Percentiles rank a stretch among this genome's conserved stretches.
These are phyloP conservation scores for Cyclopterus lumpus DNA, from an alignment of 2,797 vertebrate species.

Conservation along the genomic window DNA sequence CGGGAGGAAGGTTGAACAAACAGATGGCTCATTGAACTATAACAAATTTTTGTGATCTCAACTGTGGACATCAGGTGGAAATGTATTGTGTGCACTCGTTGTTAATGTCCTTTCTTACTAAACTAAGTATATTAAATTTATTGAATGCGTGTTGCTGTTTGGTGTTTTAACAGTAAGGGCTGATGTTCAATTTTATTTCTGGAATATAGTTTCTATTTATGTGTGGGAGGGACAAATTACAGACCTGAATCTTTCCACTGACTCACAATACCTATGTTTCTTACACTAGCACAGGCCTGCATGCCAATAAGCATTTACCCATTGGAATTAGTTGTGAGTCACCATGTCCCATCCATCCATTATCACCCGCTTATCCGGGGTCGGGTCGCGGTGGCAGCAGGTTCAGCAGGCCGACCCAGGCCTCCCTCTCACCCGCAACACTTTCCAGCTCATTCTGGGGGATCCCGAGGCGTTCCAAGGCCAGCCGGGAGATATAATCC, in stretches of 20 bases:
- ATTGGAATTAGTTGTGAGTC: constrained; percentile 11
- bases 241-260: constrained; percentile 1
- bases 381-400: too few relatives aligned
- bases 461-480: too few relatives aligned
- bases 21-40: constrained; percentile 4
- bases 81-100: constrained; percentile 44
- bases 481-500: too few relatives aligned
- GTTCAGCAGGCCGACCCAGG: too few relatives aligned
- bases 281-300: accelerated
- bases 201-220: background rate
- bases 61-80: constrained; percentile 25
- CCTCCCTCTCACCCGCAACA: too few relatives aligned
- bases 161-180: background rate
- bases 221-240: background rate
- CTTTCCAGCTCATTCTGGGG: too few relatives aligned
- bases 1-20: constrained; percentile 1
- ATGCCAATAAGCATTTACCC: background rate
- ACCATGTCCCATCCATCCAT: too few relatives aligned
- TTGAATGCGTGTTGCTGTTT: constrained; percentile 30
- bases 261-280: background rate
- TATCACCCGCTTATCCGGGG: too few relatives aligned
- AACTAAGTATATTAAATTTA: constrained; percentile 51
- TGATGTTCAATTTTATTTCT: background rate
- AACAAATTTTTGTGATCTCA: background rate
- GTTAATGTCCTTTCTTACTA: constrained; percentile 30